These are phyloP conservation scores for Garra rufa DNA, from an alignment of 2,113 vertebrate genomes.

Conservation along the genomic window DNA sequence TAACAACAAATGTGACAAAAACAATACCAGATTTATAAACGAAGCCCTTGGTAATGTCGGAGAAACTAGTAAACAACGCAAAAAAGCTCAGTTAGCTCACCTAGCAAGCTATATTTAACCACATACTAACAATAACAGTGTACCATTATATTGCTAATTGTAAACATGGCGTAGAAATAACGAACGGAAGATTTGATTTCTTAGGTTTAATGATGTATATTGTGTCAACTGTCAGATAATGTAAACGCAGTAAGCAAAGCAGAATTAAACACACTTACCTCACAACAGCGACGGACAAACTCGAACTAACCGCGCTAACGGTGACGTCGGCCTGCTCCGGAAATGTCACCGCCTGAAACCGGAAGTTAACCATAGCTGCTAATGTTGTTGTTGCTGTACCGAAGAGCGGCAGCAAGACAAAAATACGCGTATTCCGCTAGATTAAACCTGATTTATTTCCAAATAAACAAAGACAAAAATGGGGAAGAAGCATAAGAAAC, in stretches of 20 bases:
- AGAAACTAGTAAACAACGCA: background rate
- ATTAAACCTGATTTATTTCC: background rate
- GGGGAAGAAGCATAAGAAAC: slow-evolving; percentile 98
- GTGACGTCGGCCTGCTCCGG: slow-evolving; percentile 17
- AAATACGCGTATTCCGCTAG: background rate
- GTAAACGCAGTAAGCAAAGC: background rate
- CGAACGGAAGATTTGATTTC: background rate
- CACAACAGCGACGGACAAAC: background rate
- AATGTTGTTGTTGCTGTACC: background rate
- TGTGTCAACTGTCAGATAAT: background rate
- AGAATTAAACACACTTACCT: background rate
- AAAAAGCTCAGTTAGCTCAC: background rate
- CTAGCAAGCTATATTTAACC: too few relatives aligned
- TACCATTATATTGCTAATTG: too few relatives aligned
- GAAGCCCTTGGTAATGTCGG: background rate
- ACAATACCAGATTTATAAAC: background rate
- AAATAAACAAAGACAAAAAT: slow-evolving; percentile 66
- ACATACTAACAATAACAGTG: too few relatives aligned
- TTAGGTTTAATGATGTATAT: too few relatives aligned
- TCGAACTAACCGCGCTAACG: slow-evolving; percentile 1
- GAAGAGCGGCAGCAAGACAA: background rate
- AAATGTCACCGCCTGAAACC: background rate
- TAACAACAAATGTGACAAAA: background rate
- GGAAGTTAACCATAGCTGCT: background rate
- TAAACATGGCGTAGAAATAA: too few relatives aligned